Evolutionary conservation across 2,888 invertebrate species (phyloP), one percentile per base, ranked within the genome.

Genomic region (Idaea straminata): DNA sequence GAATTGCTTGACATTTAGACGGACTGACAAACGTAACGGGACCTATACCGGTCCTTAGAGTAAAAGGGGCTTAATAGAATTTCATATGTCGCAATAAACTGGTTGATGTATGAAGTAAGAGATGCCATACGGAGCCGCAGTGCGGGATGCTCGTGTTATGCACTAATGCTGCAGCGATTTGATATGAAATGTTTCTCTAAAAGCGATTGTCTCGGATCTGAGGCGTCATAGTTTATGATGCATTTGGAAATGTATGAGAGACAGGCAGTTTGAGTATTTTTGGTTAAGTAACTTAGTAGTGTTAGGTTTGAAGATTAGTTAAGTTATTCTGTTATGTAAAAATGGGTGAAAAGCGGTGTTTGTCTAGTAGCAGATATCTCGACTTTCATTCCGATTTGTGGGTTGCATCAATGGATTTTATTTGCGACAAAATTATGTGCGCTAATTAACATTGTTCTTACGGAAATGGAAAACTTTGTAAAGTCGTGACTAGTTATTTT

Each of bases 1-100:
- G 74, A 79, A 80, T 77, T 72, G 71, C 77, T 77, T 80, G 77
- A 77, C 81, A 79, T 74, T 77, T 72, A 74, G 69, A 65, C 66
- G 68, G 73, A 66, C 68, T 70, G 68, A 68, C 83, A 72, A 76
- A 64, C 58, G 57, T 72, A 71, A 16, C 62, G 62, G 65, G 74
- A 72, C 64, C 72, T 69, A 6, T 62, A 25, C 59, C 7, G 34
- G 4, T 34, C 7, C 34, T 59, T 16, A 59, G 25, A 58, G 16
- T 16, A 58, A 15, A 58, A 58, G 4, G 6, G 59, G 16, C 25
- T 64, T 66, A 68, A 65, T 71, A 67, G 70, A 72, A 72, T 67
- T 74, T 67, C 64, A 67, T 66, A 71, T 73, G 72, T 72, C 74
- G 68, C 38, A 59, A 62, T 71, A 70, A 64, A 69, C 64, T 72